Conservation (phyloP, 1,140 invertebrate genomes). For the Andrena cerasifolii region DNA sequence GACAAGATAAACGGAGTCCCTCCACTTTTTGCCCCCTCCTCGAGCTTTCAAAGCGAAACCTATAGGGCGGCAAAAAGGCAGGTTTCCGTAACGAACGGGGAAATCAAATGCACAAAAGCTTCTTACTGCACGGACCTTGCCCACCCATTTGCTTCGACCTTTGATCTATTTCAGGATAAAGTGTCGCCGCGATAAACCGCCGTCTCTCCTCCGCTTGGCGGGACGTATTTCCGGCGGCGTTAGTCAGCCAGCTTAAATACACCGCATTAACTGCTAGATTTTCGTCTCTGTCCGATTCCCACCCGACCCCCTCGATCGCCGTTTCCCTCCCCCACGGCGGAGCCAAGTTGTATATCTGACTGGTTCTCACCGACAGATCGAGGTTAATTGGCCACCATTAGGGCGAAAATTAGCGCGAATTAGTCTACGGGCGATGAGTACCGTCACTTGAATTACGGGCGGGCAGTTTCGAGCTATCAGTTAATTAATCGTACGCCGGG, state of each 20-base stretch:
- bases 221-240: constrained; percentile 67
- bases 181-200: constrained; percentile 57
- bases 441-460: constrained; percentile 3
- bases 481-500: constrained; percentile 48
- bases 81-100: neutral
- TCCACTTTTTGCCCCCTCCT: too few species aligned
- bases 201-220: constrained; percentile 50
- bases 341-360: constrained; percentile 67
- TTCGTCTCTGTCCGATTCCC: constrained; percentile 29
- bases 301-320: neutral
- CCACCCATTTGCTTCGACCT: constrained; percentile 66
- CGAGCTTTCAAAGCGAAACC: neutral
- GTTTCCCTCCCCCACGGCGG: neutral
- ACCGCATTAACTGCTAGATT: constrained; percentile 46
- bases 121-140: constrained; percentile 41
- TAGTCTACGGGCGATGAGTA: constrained; percentile 45
- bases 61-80: neutral
- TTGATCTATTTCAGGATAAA: constrained; percentile 74
- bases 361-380: constrained; percentile 56
- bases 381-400: constrained; percentile 67
- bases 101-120: constrained; percentile 8
- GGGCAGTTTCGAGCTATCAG: constrained; percentile 39
- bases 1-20: too few species aligned
- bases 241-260: constrained; percentile 67
- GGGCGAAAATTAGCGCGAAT: constrained; percentile 60